Evolutionary conservation across 2,888 invertebrate species (phyloP), one percentile per base, ranked within the genome.

Genomic region (Polyommatus icarus): DNA sequence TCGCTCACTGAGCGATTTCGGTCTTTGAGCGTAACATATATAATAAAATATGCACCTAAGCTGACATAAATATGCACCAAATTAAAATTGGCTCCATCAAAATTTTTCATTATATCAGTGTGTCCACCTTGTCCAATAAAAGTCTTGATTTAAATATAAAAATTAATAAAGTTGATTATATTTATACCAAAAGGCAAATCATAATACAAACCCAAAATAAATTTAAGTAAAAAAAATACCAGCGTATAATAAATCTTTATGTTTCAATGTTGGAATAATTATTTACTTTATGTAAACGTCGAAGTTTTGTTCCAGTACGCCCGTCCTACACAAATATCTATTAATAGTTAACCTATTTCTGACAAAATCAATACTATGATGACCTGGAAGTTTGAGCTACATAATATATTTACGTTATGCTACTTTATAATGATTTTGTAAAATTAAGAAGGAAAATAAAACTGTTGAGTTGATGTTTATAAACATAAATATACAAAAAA

Each of bases 291-390:
- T 46, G 46, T 46, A 46, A 46, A 46, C 12, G 3, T 46, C 46
- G 10, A 46, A 12, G 10, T 46, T 15, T 15, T 67, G 29, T 15
- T 29, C 29, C 29, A 67, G 15, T 15, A 32, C 7, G 15, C 29
- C 29, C 29, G 18, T 32, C 50, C 71, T 77, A 67, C 29, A 46
- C 29, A 50, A 12, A 46, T 67, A 20, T 77, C 71, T 72, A 77
- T 57, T 77, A 57, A 77, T 72, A 77, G 71, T 72, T 77, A 67
- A 71, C 67, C 46, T 40, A 40, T 71, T 71, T 50, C 54, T 75
- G 54, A 54, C 75, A 54, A 75, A 75, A 54, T 75, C 75, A 75
- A 54, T 75, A 75, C 75, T 32, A 29, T 32, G 67, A 67, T 32
- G 67, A 67, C 67, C 67, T 32, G 18, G 18, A 67, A 67, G 20